These are phyloP conservation scores for Syrrhaptes paradoxus DNA, from an alignment of 2,113 vertebrate species.

Conservation along the genomic window DNA sequence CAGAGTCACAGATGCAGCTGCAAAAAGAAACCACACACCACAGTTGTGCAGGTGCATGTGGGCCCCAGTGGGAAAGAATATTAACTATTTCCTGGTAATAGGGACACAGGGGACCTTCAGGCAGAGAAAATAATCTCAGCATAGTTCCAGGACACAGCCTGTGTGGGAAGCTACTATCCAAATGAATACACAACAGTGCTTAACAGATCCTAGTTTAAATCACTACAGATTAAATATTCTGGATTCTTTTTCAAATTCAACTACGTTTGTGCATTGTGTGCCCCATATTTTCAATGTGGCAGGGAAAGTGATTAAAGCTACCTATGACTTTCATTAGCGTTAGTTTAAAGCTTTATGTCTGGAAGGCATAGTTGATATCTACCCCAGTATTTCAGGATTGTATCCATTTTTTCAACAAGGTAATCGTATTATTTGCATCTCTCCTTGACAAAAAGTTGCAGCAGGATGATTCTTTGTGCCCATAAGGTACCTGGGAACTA, in stretches of 20 bases:
- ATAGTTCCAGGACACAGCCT: neutral
- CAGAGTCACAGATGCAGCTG: conserved; percentile 78
- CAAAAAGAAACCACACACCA: conserved; percentile 81
- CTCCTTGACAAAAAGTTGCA: neutral
- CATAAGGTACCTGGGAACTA: neutral
- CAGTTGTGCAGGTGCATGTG: conserved; percentile 79
- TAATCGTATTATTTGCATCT: neutral
- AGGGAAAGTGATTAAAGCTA: neutral
- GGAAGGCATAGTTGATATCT: neutral
- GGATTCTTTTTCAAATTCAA: neutral
- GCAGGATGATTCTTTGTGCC: neutral
- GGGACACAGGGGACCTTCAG: conserved; percentile 32
- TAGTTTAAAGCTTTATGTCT: neutral
- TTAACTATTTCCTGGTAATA: conserved; percentile 80
- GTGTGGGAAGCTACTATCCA: neutral
- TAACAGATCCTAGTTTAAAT: neutral
- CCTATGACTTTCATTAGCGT: neutral
- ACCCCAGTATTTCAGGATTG: neutral
- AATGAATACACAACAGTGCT: neutral
- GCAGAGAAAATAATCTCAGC: neutral
- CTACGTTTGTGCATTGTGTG: neutral
- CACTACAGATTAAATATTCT: neutral
- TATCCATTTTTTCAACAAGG: neutral
- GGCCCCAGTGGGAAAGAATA: conserved; percentile 71
- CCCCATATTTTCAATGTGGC: neutral